Conservation (phyloP, 2,888 invertebrate species). For the Cyclophora albipunctata region DNA sequence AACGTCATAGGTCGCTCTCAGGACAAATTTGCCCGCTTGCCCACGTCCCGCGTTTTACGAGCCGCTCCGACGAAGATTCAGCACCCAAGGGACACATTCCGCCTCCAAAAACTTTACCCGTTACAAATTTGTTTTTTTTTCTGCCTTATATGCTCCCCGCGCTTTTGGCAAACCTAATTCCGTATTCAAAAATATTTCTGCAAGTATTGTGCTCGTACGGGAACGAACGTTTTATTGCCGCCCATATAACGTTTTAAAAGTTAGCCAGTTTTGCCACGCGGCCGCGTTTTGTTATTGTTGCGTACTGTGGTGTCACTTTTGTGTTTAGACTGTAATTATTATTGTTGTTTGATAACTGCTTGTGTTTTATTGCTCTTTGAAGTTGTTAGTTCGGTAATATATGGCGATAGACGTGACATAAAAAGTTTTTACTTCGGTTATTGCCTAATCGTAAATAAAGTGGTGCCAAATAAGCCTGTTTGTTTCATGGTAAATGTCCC, state of each 20-base stretch:
- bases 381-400: constrained; percentile 17
- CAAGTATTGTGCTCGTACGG: constrained; percentile 73
- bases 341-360: constrained; percentile 55
- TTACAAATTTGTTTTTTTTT: constrained; percentile 76
- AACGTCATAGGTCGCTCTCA: constrained; percentile 74
- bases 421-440: constrained; percentile 10
- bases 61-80: constrained; percentile 73
- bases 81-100: constrained; percentile 74
- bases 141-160: constrained; percentile 74
- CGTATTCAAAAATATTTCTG: constrained; percentile 76
- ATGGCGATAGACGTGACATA: constrained; percentile 10
- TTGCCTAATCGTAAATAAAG: constrained; percentile 10
- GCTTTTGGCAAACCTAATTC: constrained; percentile 75
- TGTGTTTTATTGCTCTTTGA: constrained; percentile 35
- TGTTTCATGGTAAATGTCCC: background rate
- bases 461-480: constrained; percentile 3
- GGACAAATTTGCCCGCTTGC: constrained; percentile 74
- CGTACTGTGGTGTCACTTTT: constrained; percentile 38
- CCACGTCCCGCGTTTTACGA: constrained; percentile 75
- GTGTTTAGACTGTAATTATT: constrained; percentile 60
- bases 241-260: constrained; percentile 75
- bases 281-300: constrained; percentile 39
- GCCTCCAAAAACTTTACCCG: constrained; percentile 76
- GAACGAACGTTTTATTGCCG: constrained; percentile 70
- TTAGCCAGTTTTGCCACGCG: constrained; percentile 63